These are phyloP conservation scores for Plutomurus gul DNA, from an alignment of 1,140 invertebrate species.

Conservation along the genomic window DNA sequence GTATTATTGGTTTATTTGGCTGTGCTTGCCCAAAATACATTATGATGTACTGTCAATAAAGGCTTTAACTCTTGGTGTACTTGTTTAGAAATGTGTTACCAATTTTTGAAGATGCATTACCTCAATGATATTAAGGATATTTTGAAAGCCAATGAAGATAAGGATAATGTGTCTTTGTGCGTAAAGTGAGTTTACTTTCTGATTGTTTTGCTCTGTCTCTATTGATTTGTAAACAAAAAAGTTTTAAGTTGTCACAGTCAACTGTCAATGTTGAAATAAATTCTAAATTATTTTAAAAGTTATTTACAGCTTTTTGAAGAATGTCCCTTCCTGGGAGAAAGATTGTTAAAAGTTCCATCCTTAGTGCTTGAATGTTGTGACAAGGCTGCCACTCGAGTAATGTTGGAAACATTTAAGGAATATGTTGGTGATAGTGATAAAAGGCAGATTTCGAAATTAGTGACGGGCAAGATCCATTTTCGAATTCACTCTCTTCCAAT, in stretches of 20 bases:
- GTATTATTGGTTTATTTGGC: no score
- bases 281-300: constrained; percentile 62
- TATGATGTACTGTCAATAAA: no score
- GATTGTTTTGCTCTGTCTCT: no score
- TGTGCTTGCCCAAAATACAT: no score
- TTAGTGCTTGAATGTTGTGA: constrained; percentile 67
- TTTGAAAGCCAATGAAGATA: constrained; percentile 55
- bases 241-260: no score
- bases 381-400: constrained; percentile 65
- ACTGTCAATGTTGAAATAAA: no score
- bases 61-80: no score
- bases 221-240: no score
- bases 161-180: constrained; percentile 55
- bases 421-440: no score
- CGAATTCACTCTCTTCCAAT: not conserved
- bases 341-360: constrained; percentile 64
- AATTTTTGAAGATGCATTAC: constrained; percentile 55
- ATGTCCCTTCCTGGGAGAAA: constrained; percentile 63
- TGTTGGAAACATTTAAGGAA: constrained; percentile 58
- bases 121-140: constrained; percentile 55
- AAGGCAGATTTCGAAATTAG: not conserved
- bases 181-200: constrained; percentile 45
- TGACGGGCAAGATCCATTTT: not conserved
- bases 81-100: constrained; percentile 35
- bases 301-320: constrained; percentile 68